These are phyloP conservation scores for Eupithecia subfuscata DNA, from an alignment of 2,888 invertebrate genomes.

Conservation along the genomic window DNA sequence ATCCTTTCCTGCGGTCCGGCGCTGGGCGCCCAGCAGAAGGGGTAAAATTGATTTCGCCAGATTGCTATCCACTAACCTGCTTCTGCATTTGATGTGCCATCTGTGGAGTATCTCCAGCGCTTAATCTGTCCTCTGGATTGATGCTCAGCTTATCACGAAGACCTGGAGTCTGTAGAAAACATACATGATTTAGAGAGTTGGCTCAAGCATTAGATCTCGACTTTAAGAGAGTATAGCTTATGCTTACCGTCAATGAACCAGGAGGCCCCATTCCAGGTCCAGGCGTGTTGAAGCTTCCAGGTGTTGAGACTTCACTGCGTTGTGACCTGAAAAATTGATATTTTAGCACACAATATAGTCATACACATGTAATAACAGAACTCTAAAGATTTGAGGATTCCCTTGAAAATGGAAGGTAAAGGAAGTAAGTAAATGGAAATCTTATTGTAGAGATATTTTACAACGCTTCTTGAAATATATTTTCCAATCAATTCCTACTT, in stretches of 20 bases:
- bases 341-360: background rate
- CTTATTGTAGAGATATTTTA: too few relatives aligned
- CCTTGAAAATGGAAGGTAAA: too few relatives aligned
- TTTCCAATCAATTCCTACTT: too few relatives aligned
- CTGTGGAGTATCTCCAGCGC: slow-evolving; percentile 88
- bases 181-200: background rate
- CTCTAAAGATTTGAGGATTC: too few relatives aligned
- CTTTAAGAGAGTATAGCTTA: background rate
- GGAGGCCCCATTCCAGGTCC: slow-evolving; percentile 68
- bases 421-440: too few relatives aligned
- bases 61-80: slow-evolving; percentile 71
- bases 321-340: slow-evolving; percentile 79
- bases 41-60: background rate
- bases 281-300: slow-evolving; percentile 85
- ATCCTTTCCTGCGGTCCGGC: background rate
- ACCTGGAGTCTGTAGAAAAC: slow-evolving; percentile 84
- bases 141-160: slow-evolving; percentile 97
- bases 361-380: too few relatives aligned
- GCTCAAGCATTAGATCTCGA: background rate
- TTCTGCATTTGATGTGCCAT: slow-evolving; percentile 87
- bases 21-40: background rate
- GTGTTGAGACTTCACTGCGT: slow-evolving; percentile 85
- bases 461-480: too few relatives aligned
- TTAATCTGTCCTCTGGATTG: slow-evolving; percentile 93
- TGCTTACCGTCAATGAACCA: slow-evolving; percentile 57